These are phyloP conservation scores for Xenotilapia flavipinnis DNA, from an alignment of 2,113 vertebrate species.

Conservation along the genomic window DNA sequence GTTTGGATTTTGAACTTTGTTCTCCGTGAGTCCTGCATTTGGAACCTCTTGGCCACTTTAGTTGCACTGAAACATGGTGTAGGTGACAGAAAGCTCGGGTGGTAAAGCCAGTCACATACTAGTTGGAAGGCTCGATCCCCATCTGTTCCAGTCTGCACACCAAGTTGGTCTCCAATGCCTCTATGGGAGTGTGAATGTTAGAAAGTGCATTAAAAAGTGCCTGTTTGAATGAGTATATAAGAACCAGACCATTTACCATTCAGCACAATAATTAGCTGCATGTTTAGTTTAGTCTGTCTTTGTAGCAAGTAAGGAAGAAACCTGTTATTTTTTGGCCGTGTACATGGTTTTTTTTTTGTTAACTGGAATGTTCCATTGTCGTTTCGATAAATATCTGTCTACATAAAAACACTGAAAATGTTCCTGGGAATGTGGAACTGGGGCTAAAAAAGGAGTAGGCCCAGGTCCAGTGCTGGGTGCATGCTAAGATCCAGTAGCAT, in stretches of 20 bases:
- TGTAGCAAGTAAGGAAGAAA: neutral
- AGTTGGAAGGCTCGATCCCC: neutral
- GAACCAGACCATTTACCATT: neutral
- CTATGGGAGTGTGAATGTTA: neutral
- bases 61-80: neutral
- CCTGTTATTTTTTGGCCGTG: neutral
- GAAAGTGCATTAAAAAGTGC: neutral
- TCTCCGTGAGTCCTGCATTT: neutral
- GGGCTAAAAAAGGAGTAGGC: neutral
- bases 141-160: neutral
- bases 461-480: slow-evolving; percentile 6
- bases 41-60: neutral
- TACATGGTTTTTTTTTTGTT: neutral
- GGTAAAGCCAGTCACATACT: neutral
- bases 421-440: neutral
- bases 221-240: neutral
- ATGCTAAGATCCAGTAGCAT: slow-evolving; percentile 21
- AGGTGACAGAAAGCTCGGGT: neutral
- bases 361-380: neutral
- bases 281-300: neutral
- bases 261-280: neutral
- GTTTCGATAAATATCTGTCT: neutral
- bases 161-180: neutral
- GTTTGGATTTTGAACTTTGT: neutral
- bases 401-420: slow-evolving; percentile 47